Conservation (phyloP, 2,888 invertebrate genomes). For the Chymomyza caudatula region DNA sequence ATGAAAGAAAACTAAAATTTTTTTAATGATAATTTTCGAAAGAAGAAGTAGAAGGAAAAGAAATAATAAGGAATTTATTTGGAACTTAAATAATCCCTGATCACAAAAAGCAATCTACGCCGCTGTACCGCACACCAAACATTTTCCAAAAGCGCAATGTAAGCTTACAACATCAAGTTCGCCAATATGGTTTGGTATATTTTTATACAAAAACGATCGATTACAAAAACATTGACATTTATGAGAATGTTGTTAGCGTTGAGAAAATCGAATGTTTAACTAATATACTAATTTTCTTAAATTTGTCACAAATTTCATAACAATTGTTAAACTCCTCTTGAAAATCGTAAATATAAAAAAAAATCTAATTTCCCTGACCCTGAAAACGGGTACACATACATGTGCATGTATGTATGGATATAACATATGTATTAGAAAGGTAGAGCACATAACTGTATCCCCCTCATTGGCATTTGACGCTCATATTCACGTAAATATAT, state of each 20-base stretch:
- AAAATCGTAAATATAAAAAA: slow-evolving; percentile 17
- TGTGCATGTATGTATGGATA: slow-evolving; percentile 21
- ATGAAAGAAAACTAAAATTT: too few species aligned
- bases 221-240: not conserved
- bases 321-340: not conserved
- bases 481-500: not conserved
- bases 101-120: too few species aligned
- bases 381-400: slow-evolving; percentile 61
- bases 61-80: too few species aligned
- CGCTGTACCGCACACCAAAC: too few species aligned
- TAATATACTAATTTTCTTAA: not conserved
- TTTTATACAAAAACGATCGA: not conserved
- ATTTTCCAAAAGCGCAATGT: too few species aligned
- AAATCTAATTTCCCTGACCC: slow-evolving; percentile 76
- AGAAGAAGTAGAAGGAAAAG: too few species aligned
- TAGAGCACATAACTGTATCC: slow-evolving; percentile 57
- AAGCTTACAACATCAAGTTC: not conserved
- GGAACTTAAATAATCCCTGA: too few species aligned
- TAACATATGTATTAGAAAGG: slow-evolving; percentile 13
- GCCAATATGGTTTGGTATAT: not conserved
- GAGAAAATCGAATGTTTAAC: not conserved
- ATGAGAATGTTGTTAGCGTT: not conserved
- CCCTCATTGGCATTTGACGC: not conserved
- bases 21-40: too few species aligned
- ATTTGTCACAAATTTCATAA: not conserved